These are phyloP conservation scores for Zele albiditarsus DNA, from an alignment of 2,888 invertebrate species.

Conservation along the genomic window DNA sequence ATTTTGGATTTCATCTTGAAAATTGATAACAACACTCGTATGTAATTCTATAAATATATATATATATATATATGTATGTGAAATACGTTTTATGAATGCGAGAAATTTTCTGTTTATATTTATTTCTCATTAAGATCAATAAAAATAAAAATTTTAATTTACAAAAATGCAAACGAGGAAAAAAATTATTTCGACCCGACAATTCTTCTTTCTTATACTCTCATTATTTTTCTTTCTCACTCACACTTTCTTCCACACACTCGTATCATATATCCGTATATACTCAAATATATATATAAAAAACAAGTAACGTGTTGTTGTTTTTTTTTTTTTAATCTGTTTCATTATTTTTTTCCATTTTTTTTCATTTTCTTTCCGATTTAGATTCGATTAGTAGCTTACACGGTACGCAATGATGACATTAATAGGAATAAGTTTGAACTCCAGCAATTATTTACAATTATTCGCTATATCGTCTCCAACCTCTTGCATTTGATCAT, in stretches of 20 bases:
- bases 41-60: not conserved
- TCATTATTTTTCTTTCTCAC: conserved; percentile 3
- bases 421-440: conserved; percentile 70
- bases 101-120: not conserved
- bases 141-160: conserved; percentile 23
- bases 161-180: conserved; percentile 9
- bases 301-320: conserved; percentile 54
- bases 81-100: conserved; percentile 8
- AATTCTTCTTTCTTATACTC: not conserved
- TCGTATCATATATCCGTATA: conserved; percentile 48
- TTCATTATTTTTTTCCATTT: conserved; percentile 12
- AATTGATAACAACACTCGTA: not conserved
- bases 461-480: conserved; percentile 58
- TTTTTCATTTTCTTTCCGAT: conserved; percentile 30
- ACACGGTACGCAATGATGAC: conserved; percentile 53
- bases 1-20: not conserved
- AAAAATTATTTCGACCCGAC: conserved; percentile 29
- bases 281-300: conserved; percentile 54
- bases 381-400: conserved; percentile 54
- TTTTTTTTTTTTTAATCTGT: conserved; percentile 30
- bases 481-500: conserved; percentile 27
- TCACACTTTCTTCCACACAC: conserved; percentile 27
- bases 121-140: not conserved
- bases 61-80: not conserved
- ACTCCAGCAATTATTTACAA: conserved; percentile 71